These are phyloP conservation scores for Anser cygnoides DNA, from an alignment of 2,113 vertebrate species.

Conservation along the genomic window DNA sequence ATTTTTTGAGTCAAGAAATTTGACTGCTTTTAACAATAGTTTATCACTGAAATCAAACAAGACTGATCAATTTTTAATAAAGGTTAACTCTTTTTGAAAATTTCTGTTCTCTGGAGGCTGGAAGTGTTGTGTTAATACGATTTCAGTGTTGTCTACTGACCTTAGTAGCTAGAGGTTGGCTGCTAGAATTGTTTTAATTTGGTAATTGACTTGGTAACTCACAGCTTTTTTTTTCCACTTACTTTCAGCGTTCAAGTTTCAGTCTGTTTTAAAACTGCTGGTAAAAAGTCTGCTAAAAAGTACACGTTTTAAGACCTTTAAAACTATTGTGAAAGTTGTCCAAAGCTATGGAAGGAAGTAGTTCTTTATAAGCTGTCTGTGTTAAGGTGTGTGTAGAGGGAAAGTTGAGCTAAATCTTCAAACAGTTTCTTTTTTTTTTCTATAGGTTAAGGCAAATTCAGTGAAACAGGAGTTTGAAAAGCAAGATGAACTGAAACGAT, in stretches of 20 bases:
- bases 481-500: constrained; percentile 97
- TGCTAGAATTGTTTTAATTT: neutral
- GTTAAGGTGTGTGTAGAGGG: neutral
- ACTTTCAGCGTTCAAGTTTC: neutral
- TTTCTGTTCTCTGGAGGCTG: neutral
- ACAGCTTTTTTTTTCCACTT: neutral
- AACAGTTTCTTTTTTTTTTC: neutral
- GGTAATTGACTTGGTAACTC: neutral
- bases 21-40: neutral
- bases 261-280: neutral
- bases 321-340: neutral
- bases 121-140: neutral
- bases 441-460: constrained; percentile 96
- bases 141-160: neutral
- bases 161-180: neutral
- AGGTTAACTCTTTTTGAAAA: neutral
- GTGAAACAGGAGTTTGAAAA: constrained; percentile 99
- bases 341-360: neutral
- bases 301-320: neutral
- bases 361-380: neutral
- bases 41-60: neutral
- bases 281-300: neutral
- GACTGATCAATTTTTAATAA: neutral
- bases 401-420: neutral
- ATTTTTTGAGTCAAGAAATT: neutral